A percentile compares a stretch with the other conserved stretches of the same genome.
These are phyloP conservation scores for Oryzaephilus surinamensis DNA, from an alignment of 1,140 invertebrate species.

Conservation along the genomic window DNA sequence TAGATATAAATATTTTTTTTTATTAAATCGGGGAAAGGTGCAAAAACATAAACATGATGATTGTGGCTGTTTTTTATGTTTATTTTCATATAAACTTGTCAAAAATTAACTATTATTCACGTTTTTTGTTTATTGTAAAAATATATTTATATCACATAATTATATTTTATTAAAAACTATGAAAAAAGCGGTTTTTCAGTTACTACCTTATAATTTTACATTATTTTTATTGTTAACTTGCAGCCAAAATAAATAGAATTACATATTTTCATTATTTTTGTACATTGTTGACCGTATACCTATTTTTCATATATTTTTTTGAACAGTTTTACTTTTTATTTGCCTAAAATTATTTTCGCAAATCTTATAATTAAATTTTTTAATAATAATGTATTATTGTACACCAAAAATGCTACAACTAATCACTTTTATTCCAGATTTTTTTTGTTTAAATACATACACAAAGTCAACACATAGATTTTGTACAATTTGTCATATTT, in stretches of 20 bases:
- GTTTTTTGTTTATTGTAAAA: too few relatives aligned
- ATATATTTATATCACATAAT: too few relatives aligned
- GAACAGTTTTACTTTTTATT: conserved; percentile 14
- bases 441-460: conserved; percentile 19
- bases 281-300: conserved; percentile 36
- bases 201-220: too few relatives aligned
- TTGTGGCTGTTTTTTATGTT: too few relatives aligned
- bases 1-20: conserved; percentile 16
- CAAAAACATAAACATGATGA: too few relatives aligned
- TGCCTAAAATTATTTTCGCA: conserved; percentile 16
- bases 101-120: too few relatives aligned
- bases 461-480: conserved; percentile 29
- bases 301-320: conserved; percentile 22
- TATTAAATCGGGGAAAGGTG: too few relatives aligned
- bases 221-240: too few relatives aligned
- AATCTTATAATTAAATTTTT: conserved; percentile 9
- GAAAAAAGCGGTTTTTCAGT: conserved; percentile 21
- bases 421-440: background rate
- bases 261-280: conserved; percentile 18
- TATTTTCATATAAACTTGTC: too few relatives aligned
- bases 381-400: conserved; percentile 10
- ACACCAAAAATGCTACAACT: conserved; percentile 13
- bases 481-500: conserved; percentile 22
- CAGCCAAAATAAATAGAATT: conserved; percentile 12
- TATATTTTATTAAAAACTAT: too few relatives aligned